Evolutionary conservation across 1,140 invertebrate species (phyloP), one percentile per base, ranked within the genome.

Genomic region (Pemphigus obesinymphae): DNA sequence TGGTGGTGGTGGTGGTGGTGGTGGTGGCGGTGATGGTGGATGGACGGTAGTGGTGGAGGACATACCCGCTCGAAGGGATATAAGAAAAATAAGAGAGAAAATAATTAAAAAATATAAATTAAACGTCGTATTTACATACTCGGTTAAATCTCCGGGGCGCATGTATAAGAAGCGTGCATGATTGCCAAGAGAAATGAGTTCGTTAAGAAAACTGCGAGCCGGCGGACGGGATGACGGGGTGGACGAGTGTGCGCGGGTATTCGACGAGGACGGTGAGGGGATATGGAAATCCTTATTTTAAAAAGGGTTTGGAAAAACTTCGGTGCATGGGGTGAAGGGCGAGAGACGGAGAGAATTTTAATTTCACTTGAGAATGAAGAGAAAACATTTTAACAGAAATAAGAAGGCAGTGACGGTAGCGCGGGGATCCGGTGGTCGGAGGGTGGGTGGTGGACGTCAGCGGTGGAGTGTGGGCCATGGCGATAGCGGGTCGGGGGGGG

Each of bases 371-470:
- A 84, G 83, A 84, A 83, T 84, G 83, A 84, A 84, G 84, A 84
- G 84, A 84, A 84, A 84, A 84, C 84, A 84, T 84, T 84, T 84
- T 84, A 84, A 84, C 84, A 84, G 84, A 84, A 84, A 84, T 83
- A 83, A 84, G 83, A 84, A 84, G 82, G 83, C 76, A 82, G 82
- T 43, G 72, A 29, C 61, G 81, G 82, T 20, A 13, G 43, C 43
- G 43, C n/a, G n/a, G n/a, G n/a, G n/a, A n/a, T n/a, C n/a, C n/a
- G n/a, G n/a, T 31, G 55, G 26, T 2, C 10, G 29, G 23, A 29
- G 55, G 7, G 26, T 5, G 31, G 43, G 43, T 10, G 13, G 37
- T 10, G 34, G 20, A 23, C 45, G 73, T 34, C 31, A 8, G 48
- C 20, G 31, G 50, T 11, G 50, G 10, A 23, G 50, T 55, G 73